These are phyloP conservation scores for Cremastinae sp. DNA, from an alignment of 2,888 invertebrate genomes.

Conservation along the genomic window DNA sequence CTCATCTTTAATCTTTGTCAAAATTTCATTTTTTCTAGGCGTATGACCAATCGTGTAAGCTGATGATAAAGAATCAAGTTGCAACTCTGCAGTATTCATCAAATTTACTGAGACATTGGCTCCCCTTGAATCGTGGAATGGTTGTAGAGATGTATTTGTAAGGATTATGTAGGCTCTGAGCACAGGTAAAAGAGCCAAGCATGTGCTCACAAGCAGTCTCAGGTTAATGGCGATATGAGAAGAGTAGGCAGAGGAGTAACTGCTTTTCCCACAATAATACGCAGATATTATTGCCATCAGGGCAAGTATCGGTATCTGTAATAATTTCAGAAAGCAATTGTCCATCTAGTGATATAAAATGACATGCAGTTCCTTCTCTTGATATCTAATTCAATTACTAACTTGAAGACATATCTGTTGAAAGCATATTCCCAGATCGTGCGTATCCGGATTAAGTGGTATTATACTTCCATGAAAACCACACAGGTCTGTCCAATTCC, in stretches of 20 bases:
- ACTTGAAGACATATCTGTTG: constrained; percentile 87
- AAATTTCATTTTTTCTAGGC: constrained; percentile 45
- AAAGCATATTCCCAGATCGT: constrained; percentile 92
- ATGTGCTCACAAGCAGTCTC: constrained; percentile 84
- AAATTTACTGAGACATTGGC: background rate
- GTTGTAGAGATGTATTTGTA: constrained; percentile 75
- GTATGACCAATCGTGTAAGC: constrained; percentile 10
- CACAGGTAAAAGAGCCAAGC: constrained; percentile 86
- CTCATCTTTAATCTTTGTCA: constrained; percentile 61
- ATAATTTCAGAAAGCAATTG: constrained; percentile 1
- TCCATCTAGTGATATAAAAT: no score
- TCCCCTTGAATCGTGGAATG: constrained; percentile 30
- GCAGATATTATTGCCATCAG: constrained; percentile 90
- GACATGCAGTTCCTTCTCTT: background rate
- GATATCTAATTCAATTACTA: constrained; percentile 8
- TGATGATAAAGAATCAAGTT: background rate
- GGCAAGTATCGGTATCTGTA: constrained; percentile 87
- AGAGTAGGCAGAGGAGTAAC: constrained; percentile 83
- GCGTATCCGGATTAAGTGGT: constrained; percentile 86
- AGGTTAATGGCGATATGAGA: constrained; percentile 85
- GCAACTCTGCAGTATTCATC: background rate
- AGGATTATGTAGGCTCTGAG: constrained; percentile 85
- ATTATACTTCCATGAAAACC: constrained; percentile 85
- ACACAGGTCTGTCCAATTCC: constrained; percentile 90
- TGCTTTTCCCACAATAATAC: constrained; percentile 88